phyloP scores from a whole-genome alignment of 2,113 vertebrate species.

The Mormoops blainvillei region DNA sequence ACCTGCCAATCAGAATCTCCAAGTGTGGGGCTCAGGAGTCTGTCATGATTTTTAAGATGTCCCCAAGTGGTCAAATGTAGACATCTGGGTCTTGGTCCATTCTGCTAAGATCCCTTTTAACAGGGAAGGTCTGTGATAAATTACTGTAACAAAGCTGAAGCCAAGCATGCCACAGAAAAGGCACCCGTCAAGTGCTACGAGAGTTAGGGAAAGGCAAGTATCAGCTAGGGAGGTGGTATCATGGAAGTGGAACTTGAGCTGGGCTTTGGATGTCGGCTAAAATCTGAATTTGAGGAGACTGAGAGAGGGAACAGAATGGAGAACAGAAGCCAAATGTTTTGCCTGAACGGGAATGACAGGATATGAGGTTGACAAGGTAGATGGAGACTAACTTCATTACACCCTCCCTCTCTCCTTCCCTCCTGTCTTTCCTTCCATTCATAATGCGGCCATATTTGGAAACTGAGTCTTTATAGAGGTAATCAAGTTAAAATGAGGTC shows the following conservation, averaged over 20 bases:
- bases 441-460: background rate
- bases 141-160: background rate
- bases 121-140: background rate
- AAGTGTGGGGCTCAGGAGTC: background rate
- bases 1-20: background rate
- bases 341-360: background rate
- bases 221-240: no score
- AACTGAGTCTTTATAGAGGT: background rate
- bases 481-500: background rate
- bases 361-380: background rate
- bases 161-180: background rate
- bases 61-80: background rate
- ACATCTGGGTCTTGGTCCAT: background rate
- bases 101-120: background rate
- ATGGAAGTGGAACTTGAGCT: background rate
- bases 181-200: background rate
- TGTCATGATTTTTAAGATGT: background rate
- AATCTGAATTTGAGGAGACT: background rate
- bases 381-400: background rate
- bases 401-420: background rate
- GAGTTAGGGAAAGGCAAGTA: background rate
- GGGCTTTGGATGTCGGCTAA: background rate
- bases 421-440: no score
- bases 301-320: background rate
- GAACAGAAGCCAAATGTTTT: background rate